Conservation (phyloP, 2,113 vertebrate species). For the Seriola dumerili region DNA sequence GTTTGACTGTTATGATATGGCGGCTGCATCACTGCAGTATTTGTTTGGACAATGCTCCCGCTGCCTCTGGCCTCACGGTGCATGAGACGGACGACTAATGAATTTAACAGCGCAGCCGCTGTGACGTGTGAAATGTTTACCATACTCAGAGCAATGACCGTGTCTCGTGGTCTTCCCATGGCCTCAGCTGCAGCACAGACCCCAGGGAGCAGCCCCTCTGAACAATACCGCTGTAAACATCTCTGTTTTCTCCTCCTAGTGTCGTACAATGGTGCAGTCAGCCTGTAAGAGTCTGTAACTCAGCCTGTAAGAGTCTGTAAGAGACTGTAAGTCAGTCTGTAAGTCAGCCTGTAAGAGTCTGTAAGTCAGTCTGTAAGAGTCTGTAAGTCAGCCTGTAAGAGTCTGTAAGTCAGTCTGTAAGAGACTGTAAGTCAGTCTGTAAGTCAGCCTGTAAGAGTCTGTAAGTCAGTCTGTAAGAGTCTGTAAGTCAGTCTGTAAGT, state of each 20-base stretch:
- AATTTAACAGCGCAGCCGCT: slow-evolving; percentile 60
- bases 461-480: no score
- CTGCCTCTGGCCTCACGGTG: not conserved
- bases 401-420: no score
- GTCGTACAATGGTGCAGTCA: not conserved
- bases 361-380: no score
- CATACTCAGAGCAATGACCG: slow-evolving; percentile 55
- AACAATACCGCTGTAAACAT: slow-evolving; percentile 18
- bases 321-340: no score
- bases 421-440: no score
- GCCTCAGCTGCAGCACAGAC: slow-evolving; percentile 51
- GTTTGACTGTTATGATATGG: slow-evolving; percentile 29
- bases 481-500: no score
- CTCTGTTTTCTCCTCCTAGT: not conserved
- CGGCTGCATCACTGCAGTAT: slow-evolving; percentile 1
- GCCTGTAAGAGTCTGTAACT: no score
- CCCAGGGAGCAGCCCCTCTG: slow-evolving; percentile 47
- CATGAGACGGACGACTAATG: slow-evolving; percentile 52
- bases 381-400: no score
- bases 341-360: no score
- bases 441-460: no score
- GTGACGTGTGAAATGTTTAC: slow-evolving; percentile 67
- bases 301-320: no score
- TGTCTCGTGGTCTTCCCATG: slow-evolving; percentile 72
- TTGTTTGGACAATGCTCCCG: slow-evolving; percentile 16